phyloP scores from a whole-genome alignment of 2,888 invertebrate species.

The Brenthis hecate region DNA sequence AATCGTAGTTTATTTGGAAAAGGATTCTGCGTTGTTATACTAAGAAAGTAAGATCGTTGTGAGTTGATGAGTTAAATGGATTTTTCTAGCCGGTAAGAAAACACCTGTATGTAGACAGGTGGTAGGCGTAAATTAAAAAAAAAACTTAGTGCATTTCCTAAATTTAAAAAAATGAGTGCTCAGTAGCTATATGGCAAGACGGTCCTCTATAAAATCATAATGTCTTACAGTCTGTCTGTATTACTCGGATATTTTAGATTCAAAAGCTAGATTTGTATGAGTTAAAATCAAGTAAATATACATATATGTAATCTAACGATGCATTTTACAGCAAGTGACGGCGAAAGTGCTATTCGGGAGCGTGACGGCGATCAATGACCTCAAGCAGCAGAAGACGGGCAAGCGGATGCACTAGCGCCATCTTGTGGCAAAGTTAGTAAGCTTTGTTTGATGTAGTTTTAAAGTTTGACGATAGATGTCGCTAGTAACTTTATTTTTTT shows the following conservation, averaged over 20 bases:
- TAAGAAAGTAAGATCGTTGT: no score
- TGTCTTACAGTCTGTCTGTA: no score
- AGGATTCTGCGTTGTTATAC: no score
- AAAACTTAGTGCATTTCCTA: no score
- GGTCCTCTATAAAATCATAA: no score
- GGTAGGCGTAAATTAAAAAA: no score
- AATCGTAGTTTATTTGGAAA: neutral
- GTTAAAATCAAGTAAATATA: constrained; percentile 2
- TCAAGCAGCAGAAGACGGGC: constrained; percentile 86
- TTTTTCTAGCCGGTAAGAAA: no score
- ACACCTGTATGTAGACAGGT: no score
- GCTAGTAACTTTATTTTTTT: constrained; percentile 1
- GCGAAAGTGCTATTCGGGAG: constrained; percentile 89
- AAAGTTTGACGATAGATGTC: constrained; percentile 39
- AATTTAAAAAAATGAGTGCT: no score
- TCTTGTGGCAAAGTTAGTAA: constrained; percentile 52
- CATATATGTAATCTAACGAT: constrained; percentile 19
- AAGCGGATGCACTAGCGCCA: constrained; percentile 80
- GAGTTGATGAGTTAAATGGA: no score
- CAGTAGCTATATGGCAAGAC: no score
- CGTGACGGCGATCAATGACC: constrained; percentile 87
- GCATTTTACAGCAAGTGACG: constrained; percentile 82
- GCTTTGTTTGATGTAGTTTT: constrained; percentile 34
- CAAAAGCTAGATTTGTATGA: constrained; percentile 1
- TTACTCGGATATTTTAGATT: neutral